Base-by-base conservation (phyloP, 2,888 invertebrate species). In the Drosophila algonquin region DNA sequence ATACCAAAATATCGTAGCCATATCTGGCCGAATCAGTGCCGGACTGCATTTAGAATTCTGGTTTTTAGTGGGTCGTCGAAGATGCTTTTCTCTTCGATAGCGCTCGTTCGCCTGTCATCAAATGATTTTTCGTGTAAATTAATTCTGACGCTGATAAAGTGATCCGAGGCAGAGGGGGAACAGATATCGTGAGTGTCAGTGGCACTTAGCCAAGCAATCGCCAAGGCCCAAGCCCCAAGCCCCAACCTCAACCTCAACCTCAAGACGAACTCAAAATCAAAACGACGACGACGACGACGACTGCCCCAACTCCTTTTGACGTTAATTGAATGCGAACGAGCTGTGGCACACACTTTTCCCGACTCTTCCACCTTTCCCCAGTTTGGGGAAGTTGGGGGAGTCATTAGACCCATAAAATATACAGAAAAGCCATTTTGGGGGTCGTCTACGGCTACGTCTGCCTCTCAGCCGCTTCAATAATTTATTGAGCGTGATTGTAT, bases 371-470 rank as follows among this genome's bases (percentile, higher is more conserved):
- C 72, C 75, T 75, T 73, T 73, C 70, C 68, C 53, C 74, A 24
- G 24, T 24, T 4, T 24, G 24, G 24, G 45, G 44, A 51, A 18
- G 44, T 32, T 35, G 44, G 52, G 54, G 64, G 63, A 84, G 83
- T 83, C 83, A 88, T 83, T 88, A 83, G 86, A 83, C 89, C 75
- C 83, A 83, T 83, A 88, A 88, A 86, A 64, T 57, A 63, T 63
- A 76, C 47, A 47, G 47, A 80, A 80, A 80, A 86, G 71, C 65
- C 75, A 75, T 63, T 63, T 76, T 45, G 71, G 71, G 45, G 67
- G 47, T 48, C 53, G 56, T 30, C 44, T 40, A 12, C 48, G 1
- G 14, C n/a, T 32, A 12, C 32, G 32, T 32, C 30, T 30, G 27
- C 14, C 12, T n/a, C 44, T 14, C 45, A 46, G 63, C 76, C 81